A percentile compares a stretch with the other conserved stretches of the same genome.
Conservation (phyloP, 1,140 invertebrate species). For the Eulimnadia texana region DNA sequence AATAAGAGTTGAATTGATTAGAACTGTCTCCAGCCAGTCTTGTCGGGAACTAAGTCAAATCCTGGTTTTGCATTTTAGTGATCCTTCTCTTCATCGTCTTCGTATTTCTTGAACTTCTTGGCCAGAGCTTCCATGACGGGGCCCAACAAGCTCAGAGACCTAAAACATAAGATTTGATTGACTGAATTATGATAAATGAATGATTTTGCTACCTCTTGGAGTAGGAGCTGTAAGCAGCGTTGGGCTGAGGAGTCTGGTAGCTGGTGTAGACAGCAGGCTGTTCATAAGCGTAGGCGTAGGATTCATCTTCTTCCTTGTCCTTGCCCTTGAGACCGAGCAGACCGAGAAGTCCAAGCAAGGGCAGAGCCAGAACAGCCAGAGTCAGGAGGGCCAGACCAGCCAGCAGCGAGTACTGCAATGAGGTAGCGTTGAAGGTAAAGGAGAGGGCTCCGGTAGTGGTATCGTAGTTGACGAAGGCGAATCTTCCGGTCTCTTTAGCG, state of each 20-base stretch:
- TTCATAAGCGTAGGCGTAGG: slow-evolving; percentile 6
- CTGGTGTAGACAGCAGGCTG: background rate
- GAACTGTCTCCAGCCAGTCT: background rate
- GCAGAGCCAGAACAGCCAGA: slow-evolving; percentile 8
- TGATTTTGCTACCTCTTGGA: slow-evolving; percentile 8
- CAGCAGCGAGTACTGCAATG: slow-evolving; percentile 15
- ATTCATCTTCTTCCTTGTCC: slow-evolving; percentile 10
- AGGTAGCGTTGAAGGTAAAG: slow-evolving; percentile 15
- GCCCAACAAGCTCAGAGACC: slow-evolving; percentile 12
- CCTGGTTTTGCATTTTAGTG: no score
- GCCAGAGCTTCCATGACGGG: slow-evolving; percentile 14
- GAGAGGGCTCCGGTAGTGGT: slow-evolving; percentile 9
- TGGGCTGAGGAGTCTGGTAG: background rate
- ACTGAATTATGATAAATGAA: background rate
- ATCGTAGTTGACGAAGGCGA: slow-evolving; percentile 13
- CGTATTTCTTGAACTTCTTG: slow-evolving; percentile 12
- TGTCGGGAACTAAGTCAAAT: no score
- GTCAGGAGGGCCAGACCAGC: slow-evolving; percentile 9
- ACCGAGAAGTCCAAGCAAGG: background rate
- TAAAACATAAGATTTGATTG: no score
- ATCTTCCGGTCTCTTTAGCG: slow-evolving; percentile 5
- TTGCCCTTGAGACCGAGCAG: slow-evolving; percentile 15
- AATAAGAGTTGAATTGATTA: background rate
- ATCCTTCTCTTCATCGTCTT: slow-evolving; percentile 3
- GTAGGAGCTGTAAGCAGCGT: background rate